phyloP scores from a whole-genome alignment of 2,888 invertebrate genomes.

The Bembecia ichneumoniformis region DNA sequence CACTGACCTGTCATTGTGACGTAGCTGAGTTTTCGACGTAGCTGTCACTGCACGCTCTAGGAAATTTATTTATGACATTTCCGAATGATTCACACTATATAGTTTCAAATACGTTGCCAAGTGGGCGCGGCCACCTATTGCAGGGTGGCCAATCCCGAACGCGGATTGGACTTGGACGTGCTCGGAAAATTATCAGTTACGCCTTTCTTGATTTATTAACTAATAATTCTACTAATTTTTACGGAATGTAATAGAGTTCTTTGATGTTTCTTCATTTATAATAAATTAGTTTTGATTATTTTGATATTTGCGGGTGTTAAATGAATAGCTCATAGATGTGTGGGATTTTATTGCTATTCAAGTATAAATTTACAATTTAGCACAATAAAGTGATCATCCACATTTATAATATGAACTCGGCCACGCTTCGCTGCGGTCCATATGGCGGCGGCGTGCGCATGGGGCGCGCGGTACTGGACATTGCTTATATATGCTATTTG shows the following conservation, averaged over 20 bases:
- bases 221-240: neutral
- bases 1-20: conserved; percentile 10
- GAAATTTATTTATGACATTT: conserved; percentile 18
- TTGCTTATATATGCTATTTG: too few species aligned
- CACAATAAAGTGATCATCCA: too few species aligned
- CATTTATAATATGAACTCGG: too few species aligned
- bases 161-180: conserved; percentile 17
- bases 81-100: conserved; percentile 22
- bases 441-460: too few species aligned
- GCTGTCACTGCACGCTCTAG: conserved; percentile 4
- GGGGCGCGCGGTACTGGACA: too few species aligned
- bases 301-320: neutral
- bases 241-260: neutral
- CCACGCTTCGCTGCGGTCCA: too few species aligned
- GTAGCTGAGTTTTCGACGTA: conserved; percentile 7
- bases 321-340: too few species aligned
- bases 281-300: neutral
- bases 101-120: conserved; percentile 21
- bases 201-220: conserved; percentile 17
- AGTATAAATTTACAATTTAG: too few species aligned
- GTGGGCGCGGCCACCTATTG: conserved; percentile 24
- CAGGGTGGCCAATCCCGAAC: conserved; percentile 4
- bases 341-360: too few species aligned
- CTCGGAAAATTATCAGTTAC: conserved; percentile 13
- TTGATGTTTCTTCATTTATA: neutral